phyloP scores from a whole-genome alignment of 2,888 invertebrate genomes.

The Amblyteles armatorius region DNA sequence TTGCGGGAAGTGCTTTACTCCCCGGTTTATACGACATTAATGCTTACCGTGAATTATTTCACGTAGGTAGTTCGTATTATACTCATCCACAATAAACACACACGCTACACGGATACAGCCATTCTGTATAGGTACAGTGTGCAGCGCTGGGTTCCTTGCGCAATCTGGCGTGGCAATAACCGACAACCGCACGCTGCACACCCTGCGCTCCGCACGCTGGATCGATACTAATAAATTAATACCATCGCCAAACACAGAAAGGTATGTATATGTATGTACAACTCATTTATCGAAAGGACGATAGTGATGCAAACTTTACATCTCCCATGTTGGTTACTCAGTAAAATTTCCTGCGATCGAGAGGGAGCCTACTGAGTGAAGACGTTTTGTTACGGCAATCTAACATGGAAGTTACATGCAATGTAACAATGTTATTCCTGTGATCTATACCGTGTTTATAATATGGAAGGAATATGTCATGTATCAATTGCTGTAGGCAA shows the following conservation, averaged over 20 bases:
- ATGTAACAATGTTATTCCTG: too few relatives aligned
- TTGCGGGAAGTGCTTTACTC: constrained; percentile 62
- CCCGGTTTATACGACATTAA: constrained; percentile 57
- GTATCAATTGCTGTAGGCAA: too few relatives aligned
- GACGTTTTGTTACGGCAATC: too few relatives aligned
- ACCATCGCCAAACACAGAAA: constrained; percentile 4
- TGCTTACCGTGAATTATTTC: constrained; percentile 64
- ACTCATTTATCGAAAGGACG: constrained; percentile 27
- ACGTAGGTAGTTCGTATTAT: constrained; percentile 57
- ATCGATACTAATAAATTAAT: constrained; percentile 60
- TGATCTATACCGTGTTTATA: too few relatives aligned
- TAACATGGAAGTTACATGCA: too few relatives aligned
- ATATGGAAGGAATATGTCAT: too few relatives aligned
- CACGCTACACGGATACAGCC: constrained; percentile 21
- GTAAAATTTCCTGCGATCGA: constrained; percentile 36
- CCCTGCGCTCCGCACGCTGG: constrained; percentile 8
- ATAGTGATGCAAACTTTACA: constrained; percentile 33
- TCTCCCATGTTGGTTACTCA: constrained; percentile 16
- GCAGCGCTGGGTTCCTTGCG: constrained; percentile 53
- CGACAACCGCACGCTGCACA: constrained; percentile 53
- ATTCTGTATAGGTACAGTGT: constrained; percentile 12
- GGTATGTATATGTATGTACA: neutral
- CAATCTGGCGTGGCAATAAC: constrained; percentile 66
- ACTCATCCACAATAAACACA: constrained; percentile 5
- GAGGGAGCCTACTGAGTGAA: neutral